These are phyloP conservation scores for Noctua comes DNA, from an alignment of 2,888 invertebrate species.

Conservation along the genomic window DNA sequence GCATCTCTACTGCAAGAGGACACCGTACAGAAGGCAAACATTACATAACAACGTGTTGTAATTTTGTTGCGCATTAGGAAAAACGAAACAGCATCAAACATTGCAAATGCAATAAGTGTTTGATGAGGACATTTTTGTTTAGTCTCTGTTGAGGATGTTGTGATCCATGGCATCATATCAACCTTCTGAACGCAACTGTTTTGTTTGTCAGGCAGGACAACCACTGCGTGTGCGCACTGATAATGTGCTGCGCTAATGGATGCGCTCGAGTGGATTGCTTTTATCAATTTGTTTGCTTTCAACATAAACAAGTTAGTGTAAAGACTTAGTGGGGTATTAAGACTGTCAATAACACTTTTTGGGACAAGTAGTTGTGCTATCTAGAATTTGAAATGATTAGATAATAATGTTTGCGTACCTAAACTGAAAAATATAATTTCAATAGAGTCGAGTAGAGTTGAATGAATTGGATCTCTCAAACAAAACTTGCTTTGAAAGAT, in stretches of 20 bases:
- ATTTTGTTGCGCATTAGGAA: neutral
- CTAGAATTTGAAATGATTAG: neutral
- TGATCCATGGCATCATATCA: neutral
- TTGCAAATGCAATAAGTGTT: neutral
- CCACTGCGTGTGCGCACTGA: slow-evolving; percentile 46
- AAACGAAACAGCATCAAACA: neutral
- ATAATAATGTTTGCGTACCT: neutral
- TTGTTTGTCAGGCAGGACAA: slow-evolving; percentile 12
- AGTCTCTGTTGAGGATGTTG: neutral
- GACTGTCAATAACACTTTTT: slow-evolving; percentile 2
- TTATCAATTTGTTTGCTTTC: slow-evolving; percentile 45
- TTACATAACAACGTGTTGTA: neutral
- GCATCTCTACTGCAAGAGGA: slow-evolving; percentile 1
- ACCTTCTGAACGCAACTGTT: slow-evolving; percentile 17
- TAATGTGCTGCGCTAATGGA: slow-evolving; percentile 50
- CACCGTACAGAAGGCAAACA: slow-evolving; percentile 23
- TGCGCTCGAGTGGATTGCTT: slow-evolving; percentile 45
- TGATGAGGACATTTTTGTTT: neutral
- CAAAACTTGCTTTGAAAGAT: neutral
- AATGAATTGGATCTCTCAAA: too few species aligned
- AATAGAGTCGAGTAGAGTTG: neutral
- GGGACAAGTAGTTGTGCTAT: neutral
- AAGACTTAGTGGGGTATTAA: slow-evolving; percentile 20
- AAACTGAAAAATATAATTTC: neutral
- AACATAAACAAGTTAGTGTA: slow-evolving; percentile 37